Evolutionary conservation across 2,888 invertebrate genomes (phyloP).

Genomic region (Anoplius nigerrimus): DNA sequence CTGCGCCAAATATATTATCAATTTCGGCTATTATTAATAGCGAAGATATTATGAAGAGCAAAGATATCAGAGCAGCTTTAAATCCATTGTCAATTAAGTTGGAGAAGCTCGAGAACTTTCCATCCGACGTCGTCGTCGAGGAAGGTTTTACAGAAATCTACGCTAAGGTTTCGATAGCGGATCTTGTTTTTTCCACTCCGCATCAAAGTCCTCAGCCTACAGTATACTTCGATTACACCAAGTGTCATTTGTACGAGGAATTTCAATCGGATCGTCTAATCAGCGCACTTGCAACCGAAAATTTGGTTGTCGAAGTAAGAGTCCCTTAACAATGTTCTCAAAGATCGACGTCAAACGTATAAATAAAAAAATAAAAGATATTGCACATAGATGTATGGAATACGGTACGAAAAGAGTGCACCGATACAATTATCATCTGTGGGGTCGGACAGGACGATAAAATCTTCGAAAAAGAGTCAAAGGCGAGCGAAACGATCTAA

Average conservation of each 20-base stretch:
- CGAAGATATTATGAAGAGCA: constrained; percentile 20
- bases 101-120: constrained; percentile 33
- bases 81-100: constrained; percentile 37
- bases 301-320: constrained; percentile 28
- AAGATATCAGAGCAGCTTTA: constrained; percentile 17
- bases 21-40: constrained; percentile 24
- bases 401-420: too few relatives aligned
- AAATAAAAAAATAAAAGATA: too few relatives aligned
- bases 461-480: not conserved
- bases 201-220: constrained; percentile 13
- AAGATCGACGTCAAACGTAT: too few relatives aligned
- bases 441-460: too few relatives aligned
- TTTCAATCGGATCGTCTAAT: constrained; percentile 28
- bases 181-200: constrained; percentile 21
- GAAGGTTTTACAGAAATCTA: constrained; percentile 24
- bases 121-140: constrained; percentile 9
- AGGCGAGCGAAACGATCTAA: not conserved
- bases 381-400: too few relatives aligned
- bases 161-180: constrained; percentile 19
- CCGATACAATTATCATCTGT: too few relatives aligned
- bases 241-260: constrained; percentile 26
- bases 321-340: too few relatives aligned
- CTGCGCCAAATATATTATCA: constrained; percentile 10
- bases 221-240: constrained; percentile 31
- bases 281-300: constrained; percentile 25